These are phyloP conservation scores for Philonicus albiceps DNA, from an alignment of 2,888 invertebrate species.

Conservation along the genomic window DNA sequence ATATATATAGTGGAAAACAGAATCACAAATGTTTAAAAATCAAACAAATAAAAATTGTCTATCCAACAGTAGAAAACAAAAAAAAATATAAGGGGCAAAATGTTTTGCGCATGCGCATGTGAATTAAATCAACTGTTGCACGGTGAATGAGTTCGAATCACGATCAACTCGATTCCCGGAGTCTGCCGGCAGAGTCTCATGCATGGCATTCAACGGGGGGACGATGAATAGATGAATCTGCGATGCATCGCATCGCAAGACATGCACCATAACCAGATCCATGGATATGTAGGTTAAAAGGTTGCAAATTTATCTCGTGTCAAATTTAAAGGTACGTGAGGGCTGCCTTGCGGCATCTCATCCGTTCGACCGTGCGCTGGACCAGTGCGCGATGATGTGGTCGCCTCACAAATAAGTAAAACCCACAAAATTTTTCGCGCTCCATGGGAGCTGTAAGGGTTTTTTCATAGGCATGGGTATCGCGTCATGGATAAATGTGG, in stretches of 20 bases:
- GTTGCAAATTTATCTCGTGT: constrained; percentile 43
- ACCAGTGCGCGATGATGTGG: not conserved
- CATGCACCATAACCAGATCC: constrained; percentile 34
- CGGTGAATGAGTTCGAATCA: constrained; percentile 38
- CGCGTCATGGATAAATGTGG: constrained; percentile 1
- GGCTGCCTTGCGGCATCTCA: constrained; percentile 28
- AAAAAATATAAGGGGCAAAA: not conserved
- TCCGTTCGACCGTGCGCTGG: not conserved
- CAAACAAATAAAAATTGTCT: not conserved
- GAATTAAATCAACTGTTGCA: constrained; percentile 41
- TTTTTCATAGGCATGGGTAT: not conserved
- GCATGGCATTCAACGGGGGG: not conserved
- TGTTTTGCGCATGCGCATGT: constrained; percentile 32
- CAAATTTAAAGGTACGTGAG: constrained; percentile 43
- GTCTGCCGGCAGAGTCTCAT: not conserved
- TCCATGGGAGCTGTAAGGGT: not conserved
- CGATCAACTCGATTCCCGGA: not conserved
- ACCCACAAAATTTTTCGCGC: not conserved
- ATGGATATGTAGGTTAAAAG: constrained; percentile 39
- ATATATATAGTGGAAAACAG: not conserved
- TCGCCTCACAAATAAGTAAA: not conserved
- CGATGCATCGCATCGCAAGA: constrained; percentile 20
- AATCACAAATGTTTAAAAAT: not conserved
- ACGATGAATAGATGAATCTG: constrained; percentile 25
- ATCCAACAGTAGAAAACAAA: not conserved